A percentile compares a stretch with the other conserved stretches of the same genome.
Conservation (phyloP, 1,140 invertebrate genomes). For the Eubasilissa regina region DNA sequence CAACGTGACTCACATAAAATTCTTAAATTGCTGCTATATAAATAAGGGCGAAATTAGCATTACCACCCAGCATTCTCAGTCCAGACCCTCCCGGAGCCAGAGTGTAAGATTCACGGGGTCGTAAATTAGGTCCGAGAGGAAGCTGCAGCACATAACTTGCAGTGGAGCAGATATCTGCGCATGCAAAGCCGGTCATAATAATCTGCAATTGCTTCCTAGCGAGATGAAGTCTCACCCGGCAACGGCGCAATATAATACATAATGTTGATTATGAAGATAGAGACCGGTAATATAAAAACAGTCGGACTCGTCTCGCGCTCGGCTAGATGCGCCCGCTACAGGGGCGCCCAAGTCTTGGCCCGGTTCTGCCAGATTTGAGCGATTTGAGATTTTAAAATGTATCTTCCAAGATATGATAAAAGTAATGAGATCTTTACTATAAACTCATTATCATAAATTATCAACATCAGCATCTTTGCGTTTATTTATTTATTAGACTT, state of each 20-base stretch:
- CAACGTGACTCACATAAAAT: no score
- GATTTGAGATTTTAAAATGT: no score
- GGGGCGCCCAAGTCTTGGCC: neutral
- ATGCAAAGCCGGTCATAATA: slow-evolving; percentile 29
- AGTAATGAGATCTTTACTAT: no score
- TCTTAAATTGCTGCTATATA: no score
- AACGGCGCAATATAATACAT: slow-evolving; percentile 36
- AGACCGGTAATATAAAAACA: slow-evolving; percentile 47
- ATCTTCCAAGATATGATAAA: no score
- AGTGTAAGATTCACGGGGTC: slow-evolving; percentile 5
- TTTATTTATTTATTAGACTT: no score
- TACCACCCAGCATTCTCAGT: no score
- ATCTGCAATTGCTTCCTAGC: slow-evolving; percentile 42
- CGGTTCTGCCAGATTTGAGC: no score
- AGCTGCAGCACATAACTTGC: slow-evolving; percentile 5
- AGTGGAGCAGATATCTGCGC: neutral
- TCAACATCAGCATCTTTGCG: no score
- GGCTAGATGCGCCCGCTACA: neutral
- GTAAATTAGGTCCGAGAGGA: slow-evolving; percentile 38
- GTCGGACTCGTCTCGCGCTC: slow-evolving; percentile 17
- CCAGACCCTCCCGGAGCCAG: neutral
- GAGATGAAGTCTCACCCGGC: slow-evolving; percentile 36
- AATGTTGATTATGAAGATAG: slow-evolving; percentile 40
- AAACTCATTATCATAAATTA: no score
- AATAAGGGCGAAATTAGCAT: no score